phyloP scores from a whole-genome alignment of 2,797 vertebrate species.

The Aeoliscus strigatus region DNA sequence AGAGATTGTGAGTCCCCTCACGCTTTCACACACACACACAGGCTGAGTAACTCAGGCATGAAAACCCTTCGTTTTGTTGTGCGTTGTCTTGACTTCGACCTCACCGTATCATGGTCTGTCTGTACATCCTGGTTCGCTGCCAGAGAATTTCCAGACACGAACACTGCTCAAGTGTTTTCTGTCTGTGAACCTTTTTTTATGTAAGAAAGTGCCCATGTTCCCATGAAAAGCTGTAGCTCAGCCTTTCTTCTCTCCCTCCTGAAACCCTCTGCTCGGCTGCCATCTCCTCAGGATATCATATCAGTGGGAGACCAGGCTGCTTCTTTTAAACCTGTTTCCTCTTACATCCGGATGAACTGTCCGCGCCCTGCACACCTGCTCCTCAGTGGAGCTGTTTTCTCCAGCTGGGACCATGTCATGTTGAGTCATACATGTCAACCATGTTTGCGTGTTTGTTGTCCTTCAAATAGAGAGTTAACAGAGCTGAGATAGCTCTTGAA shows the following conservation, averaged over 20 bases:
- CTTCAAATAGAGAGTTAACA: too few relatives aligned
- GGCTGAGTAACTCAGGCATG: constrained; percentile 8
- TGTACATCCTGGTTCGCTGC: constrained; percentile 20
- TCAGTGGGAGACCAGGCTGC: constrained; percentile 30
- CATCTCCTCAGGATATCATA: constrained; percentile 25
- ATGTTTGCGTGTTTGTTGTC: constrained; percentile 2
- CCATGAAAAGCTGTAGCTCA: constrained; percentile 21
- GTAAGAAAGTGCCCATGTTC: constrained; percentile 19
- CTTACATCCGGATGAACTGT: constrained; percentile 20
- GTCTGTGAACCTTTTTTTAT: constrained; percentile 31
- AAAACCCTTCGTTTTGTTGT: constrained; percentile 3
- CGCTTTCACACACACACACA: constrained; percentile 3
- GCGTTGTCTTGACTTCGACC: constrained; percentile 3
- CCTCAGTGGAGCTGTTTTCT: constrained; percentile 25
- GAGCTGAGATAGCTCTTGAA: too few relatives aligned
- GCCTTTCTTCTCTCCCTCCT: constrained; percentile 8
- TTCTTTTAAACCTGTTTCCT: constrained; percentile 32
- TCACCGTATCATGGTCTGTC: neutral
- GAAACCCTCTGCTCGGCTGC: constrained; percentile 15
- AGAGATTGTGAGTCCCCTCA: constrained; percentile 77
- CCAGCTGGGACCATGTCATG: constrained; percentile 23
- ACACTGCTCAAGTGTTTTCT: constrained; percentile 11
- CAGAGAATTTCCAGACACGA: constrained; percentile 25
- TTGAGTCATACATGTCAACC: too few relatives aligned
- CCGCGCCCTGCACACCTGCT: constrained; percentile 35